These are phyloP conservation scores for Acyrthosiphon pisum DNA, from an alignment of 1,140 invertebrate species.

Conservation along the genomic window DNA sequence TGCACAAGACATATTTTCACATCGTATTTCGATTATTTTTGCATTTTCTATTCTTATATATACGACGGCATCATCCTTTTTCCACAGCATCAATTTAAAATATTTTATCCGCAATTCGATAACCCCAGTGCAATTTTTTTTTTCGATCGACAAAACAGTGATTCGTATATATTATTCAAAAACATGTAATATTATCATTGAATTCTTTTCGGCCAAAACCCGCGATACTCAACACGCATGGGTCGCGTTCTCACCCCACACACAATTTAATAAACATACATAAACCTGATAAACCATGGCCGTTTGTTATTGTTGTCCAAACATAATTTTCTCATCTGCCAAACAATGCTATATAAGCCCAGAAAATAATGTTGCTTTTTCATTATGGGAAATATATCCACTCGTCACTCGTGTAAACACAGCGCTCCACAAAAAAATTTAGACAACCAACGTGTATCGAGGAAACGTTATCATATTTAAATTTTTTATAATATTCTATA, in stretches of 20 bases:
- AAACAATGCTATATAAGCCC: not conserved
- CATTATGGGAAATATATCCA: not conserved
- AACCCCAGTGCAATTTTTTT: not conserved
- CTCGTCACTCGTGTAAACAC: not conserved
- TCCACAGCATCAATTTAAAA: not conserved
- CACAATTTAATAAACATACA: not conserved
- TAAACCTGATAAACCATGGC: not conserved
- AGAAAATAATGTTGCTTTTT: not conserved
- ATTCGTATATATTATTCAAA: not conserved
- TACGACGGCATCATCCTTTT: not conserved
- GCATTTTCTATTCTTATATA: not conserved
- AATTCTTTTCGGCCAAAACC: not conserved
- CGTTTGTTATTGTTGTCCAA: conserved; percentile 2
- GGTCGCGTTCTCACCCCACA: not conserved
- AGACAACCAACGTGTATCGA: not conserved
- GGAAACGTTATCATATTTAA: not conserved
- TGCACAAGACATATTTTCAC: not conserved
- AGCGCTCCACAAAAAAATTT: not conserved
- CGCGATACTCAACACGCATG: not conserved
- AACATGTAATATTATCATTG: not conserved
- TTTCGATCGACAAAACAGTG: not conserved
- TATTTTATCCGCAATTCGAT: not conserved
- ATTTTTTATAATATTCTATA: too few relatives aligned
- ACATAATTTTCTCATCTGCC: not conserved
- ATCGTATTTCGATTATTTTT: conserved; percentile 23